Base-by-base conservation (phyloP, 2,113 vertebrate genomes). In the Megalops atlanticus region DNA sequence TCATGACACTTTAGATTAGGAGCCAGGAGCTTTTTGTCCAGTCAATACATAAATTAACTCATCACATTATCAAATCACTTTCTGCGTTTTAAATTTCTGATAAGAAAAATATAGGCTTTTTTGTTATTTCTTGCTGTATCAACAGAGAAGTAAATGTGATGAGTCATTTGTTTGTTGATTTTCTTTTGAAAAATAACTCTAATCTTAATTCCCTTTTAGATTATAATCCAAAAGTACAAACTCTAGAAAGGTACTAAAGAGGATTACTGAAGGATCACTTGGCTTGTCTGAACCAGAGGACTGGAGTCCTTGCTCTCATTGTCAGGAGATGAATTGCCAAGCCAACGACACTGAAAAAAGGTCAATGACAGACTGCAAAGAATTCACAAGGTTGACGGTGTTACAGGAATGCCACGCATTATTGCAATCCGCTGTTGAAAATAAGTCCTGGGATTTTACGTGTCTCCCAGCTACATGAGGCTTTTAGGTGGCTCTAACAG, bases 351-450 rank as follows among this genome's bases (percentile, higher is more conserved):
- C 58, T 64, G 54, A 64, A 64, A 64, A n/a, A 64, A 64, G 73
- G 73, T 45, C 39, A 24, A 10, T 58, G 24, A 54, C 35, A 52
- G 71, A 39, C 24, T 14, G 52, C 43, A 49, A 81, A 52, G 73
- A 81, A 75, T 81, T 58, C 38, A 43, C 41, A 74, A 76, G 41
- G 80, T 33, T 76, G 39, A 76, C 40, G 36, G 38, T 45, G 74
- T 76, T 38, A 68, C 27, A 38, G 72, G 33, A 75, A 74, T 41
- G 38, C 21, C 54, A 41, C 31, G 43, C 38, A 16, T 41, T 36
- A 75, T 33, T 31, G 74, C 40, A 33, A 24, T 41, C 14, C 36
- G 47, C 52, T 33, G 39, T 68, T 76, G 64, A 75, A 81, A 69
- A 54, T 36, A 54, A 73, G 35, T 49, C 45, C 70, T 72, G 36